Percentiles rank a stretch among this genome's conserved stretches.
phyloP scores from a whole-genome alignment of 2,797 vertebrate genomes.

The Alfaro cultratus region DNA sequence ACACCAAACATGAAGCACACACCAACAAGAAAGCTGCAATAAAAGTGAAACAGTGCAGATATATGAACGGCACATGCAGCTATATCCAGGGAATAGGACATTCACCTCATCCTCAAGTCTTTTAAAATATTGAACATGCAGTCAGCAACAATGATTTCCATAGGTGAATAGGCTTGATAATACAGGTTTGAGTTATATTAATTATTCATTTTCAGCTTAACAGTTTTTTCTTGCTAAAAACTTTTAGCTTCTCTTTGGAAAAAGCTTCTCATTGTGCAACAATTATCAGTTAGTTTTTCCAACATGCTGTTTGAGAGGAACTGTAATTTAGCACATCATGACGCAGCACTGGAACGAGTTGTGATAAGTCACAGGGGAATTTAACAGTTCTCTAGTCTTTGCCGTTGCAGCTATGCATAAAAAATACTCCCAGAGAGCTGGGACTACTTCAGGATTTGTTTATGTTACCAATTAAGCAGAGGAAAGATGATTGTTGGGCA shows the following conservation, averaged over 20 bases:
- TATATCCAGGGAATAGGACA: slow-evolving; percentile 38
- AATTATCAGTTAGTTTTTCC: slow-evolving; percentile 43
- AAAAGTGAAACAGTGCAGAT: slow-evolving; percentile 51
- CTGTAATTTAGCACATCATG: slow-evolving; percentile 53
- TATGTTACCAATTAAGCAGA: slow-evolving; percentile 81
- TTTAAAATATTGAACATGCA: slow-evolving; percentile 65
- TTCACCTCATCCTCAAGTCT: slow-evolving; percentile 46
- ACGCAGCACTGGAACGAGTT: slow-evolving; percentile 31
- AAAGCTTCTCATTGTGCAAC: slow-evolving; percentile 29
- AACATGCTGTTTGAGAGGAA: slow-evolving; percentile 32
- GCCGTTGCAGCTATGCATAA: slow-evolving; percentile 52
- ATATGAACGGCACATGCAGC: slow-evolving; percentile 34
- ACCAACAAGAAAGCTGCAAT: slow-evolving; percentile 53
- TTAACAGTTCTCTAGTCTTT: slow-evolving; percentile 25
- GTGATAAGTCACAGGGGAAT: slow-evolving; percentile 28
- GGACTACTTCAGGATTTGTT: slow-evolving; percentile 78
- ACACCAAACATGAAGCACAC: slow-evolving; percentile 63
- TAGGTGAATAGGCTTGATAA: slow-evolving; percentile 50
- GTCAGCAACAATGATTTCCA: slow-evolving; percentile 45
- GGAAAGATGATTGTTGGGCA: slow-evolving; percentile 78
- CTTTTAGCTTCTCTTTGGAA: slow-evolving; percentile 22
- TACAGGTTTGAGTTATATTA: slow-evolving; percentile 48
- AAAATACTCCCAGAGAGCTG: slow-evolving; percentile 55
- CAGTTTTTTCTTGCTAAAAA: slow-evolving; percentile 39
- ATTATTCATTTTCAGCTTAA: slow-evolving; percentile 60